Evolutionary conservation across 1,140 invertebrate species (phyloP).

Genomic region (Elymnias hypermnestra): DNA sequence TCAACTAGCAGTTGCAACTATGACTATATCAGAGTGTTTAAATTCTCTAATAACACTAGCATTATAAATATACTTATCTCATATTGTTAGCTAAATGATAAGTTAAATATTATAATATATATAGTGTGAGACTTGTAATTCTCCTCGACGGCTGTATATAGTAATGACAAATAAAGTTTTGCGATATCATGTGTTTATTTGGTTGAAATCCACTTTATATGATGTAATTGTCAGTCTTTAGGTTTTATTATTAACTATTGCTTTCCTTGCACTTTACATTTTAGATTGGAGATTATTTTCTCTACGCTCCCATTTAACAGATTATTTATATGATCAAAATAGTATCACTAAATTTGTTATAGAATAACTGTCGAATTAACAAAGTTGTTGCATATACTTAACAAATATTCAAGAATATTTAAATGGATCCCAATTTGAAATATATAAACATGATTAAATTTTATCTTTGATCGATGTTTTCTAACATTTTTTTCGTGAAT

Average conservation of each 20-base stretch:
- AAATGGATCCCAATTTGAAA: too few relatives aligned
- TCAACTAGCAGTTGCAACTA: constrained; percentile 27
- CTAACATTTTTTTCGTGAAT: too few relatives aligned
- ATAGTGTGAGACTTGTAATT: constrained; percentile 40
- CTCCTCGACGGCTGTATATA: constrained; percentile 41
- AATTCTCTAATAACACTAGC: constrained; percentile 40
- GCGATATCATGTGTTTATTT: not conserved
- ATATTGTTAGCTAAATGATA: constrained; percentile 58
- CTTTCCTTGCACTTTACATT: constrained; percentile 11
- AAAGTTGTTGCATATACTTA: too few relatives aligned
- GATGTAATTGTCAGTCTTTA: constrained; percentile 9
- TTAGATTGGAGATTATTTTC: not conserved
- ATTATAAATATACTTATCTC: constrained; percentile 60
- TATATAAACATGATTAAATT: too few relatives aligned
- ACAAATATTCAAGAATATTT: too few relatives aligned
- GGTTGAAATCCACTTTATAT: not conserved
- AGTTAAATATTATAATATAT: constrained; percentile 34
- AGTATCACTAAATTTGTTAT: too few relatives aligned
- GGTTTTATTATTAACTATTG: constrained; percentile 3
- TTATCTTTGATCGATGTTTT: too few relatives aligned
- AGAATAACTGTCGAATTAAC: too few relatives aligned
- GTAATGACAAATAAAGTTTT: constrained; percentile 2
- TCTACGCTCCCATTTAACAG: not conserved
- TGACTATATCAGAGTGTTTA: constrained; percentile 44
- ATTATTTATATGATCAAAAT: too few relatives aligned